Evolutionary conservation across 2,888 invertebrate genomes (phyloP).

Genomic region (Xestia c-nigrum): DNA sequence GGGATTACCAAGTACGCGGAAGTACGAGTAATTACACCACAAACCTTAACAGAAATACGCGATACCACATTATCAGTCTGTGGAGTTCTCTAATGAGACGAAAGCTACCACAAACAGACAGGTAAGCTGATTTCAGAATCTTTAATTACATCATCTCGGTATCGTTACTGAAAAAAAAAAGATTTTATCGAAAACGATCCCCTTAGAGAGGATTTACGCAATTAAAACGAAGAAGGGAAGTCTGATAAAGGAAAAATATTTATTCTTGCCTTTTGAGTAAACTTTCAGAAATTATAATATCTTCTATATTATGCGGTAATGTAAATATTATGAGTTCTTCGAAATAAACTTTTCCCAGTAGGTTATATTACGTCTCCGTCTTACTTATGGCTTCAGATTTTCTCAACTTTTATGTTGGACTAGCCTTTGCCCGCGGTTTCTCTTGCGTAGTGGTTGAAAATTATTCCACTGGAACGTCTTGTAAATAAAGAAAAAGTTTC

Average conservation of each 20-base stretch:
- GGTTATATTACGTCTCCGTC: constrained; percentile 6
- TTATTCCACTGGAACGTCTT: neutral
- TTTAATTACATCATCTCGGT: constrained; percentile 78
- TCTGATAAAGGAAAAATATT: constrained; percentile 76
- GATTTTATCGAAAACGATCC: constrained; percentile 80
- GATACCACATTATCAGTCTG: constrained; percentile 4
- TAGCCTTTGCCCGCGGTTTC: neutral
- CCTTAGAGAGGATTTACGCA: constrained; percentile 85
- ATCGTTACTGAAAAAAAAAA: constrained; percentile 77
- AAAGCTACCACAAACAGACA: constrained; percentile 71
- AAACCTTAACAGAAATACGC: constrained; percentile 1
- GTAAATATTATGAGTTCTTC: constrained; percentile 47
- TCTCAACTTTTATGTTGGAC: neutral
- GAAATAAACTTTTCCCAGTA: constrained; percentile 20
- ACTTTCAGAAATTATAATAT: constrained; percentile 69
- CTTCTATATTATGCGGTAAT: constrained; percentile 42
- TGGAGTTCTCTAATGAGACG: constrained; percentile 64
- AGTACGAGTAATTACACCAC: constrained; percentile 12
- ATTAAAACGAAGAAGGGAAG: constrained; percentile 82
- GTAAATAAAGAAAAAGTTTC: neutral
- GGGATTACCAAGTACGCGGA: constrained; percentile 13
- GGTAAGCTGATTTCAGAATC: constrained; percentile 78
- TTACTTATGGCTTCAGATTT: neutral
- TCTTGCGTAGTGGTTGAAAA: neutral
- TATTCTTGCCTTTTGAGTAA: constrained; percentile 77